Percentiles rank a stretch among this genome's conserved stretches.
phyloP scores from a whole-genome alignment of 2,797 vertebrate genomes.

The Acropternis orthonyx region DNA sequence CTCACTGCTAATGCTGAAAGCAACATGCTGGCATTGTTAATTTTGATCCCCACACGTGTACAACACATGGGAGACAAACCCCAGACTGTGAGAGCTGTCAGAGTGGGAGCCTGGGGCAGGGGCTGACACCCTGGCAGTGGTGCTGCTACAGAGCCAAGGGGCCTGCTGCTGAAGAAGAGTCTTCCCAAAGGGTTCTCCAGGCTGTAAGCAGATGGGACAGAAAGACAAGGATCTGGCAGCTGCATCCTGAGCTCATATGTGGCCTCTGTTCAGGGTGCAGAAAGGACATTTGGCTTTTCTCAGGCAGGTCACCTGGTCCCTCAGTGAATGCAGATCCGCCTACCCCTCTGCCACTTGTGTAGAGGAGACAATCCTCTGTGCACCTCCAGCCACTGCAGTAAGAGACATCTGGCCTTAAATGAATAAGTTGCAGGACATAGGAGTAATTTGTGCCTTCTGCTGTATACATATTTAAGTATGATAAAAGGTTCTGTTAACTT shows the following conservation, averaged over 20 bases:
- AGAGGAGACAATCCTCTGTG: not conserved
- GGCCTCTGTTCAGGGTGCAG: fast-evolving
- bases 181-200: not conserved
- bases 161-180: not conserved
- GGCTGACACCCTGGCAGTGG: not conserved
- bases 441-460: not conserved
- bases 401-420: not conserved
- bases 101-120: not conserved
- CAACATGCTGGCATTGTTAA: fast-evolving
- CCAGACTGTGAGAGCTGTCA: fast-evolving
- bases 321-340: not conserved
- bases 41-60: fast-evolving
- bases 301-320: fast-evolving
- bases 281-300: not conserved
- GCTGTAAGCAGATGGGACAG: not conserved
- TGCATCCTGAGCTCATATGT: not conserved
- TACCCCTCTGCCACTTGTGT: fast-evolving
- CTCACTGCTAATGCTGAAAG: not conserved
- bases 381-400: not conserved
- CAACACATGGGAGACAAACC: fast-evolving
- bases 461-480: not conserved
- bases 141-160: not conserved
- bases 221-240: not conserved
- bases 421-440: not conserved
- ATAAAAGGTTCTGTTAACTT: not conserved